phyloP scores from a whole-genome alignment of 2,797 vertebrate genomes.

The Emys orbicularis region DNA sequence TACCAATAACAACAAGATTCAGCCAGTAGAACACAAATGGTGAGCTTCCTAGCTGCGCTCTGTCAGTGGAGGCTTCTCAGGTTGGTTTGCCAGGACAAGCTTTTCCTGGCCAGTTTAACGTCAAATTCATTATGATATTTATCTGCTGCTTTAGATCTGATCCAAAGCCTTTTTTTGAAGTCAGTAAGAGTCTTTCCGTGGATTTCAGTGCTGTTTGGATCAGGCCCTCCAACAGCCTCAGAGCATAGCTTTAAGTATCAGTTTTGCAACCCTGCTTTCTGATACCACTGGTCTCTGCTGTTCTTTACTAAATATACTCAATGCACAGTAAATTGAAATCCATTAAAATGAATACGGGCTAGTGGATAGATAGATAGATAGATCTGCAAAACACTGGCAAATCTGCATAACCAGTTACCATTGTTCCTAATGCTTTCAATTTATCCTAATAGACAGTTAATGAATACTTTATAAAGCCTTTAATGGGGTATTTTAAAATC shows the following conservation, averaged over 20 bases:
- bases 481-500: slow-evolving; percentile 79
- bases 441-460: slow-evolving; percentile 81
- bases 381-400: slow-evolving; percentile 61
- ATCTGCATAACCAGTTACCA: slow-evolving; percentile 75
- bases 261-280: background rate
- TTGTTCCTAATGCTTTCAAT: slow-evolving; percentile 78
- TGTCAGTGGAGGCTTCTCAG: accelerated
- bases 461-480: slow-evolving; percentile 82
- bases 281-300: background rate
- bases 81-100: background rate
- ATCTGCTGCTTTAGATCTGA: background rate
- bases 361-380: background rate
- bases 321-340: accelerated
- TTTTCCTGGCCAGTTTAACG: background rate
- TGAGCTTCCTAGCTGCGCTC: background rate
- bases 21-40: background rate
- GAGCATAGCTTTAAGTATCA: background rate
- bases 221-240: background rate
- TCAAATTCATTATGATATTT: background rate
- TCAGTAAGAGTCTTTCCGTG: background rate
- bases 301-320: accelerated
- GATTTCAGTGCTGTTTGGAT: background rate
- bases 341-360: accelerated
- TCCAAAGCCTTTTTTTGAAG: background rate
- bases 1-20: background rate